A percentile compares a stretch with the other conserved stretches of the same genome.
phyloP scores from a whole-genome alignment of 1,140 invertebrate genomes.

The Venturia canescens region DNA sequence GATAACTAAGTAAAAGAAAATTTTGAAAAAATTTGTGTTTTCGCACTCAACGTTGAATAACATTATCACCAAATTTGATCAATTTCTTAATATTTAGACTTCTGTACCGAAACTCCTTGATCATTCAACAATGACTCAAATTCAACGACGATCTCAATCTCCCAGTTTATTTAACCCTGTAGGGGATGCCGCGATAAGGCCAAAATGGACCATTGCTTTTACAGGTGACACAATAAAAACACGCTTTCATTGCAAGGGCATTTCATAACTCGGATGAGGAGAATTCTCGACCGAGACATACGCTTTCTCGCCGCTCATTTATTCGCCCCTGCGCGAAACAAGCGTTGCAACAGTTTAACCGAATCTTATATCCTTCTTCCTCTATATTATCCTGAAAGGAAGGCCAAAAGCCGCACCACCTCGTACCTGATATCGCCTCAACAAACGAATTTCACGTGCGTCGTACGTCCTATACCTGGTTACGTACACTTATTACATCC shows the following conservation, averaged over 20 bases:
- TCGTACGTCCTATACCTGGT: background rate
- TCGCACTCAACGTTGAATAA: no score
- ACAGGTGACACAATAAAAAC: background rate
- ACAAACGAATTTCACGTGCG: slow-evolving; percentile 3
- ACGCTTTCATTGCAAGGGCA: background rate
- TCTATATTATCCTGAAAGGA: background rate
- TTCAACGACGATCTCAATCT: no score
- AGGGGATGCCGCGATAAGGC: no score
- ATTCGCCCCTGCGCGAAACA: background rate
- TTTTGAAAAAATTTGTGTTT: no score
- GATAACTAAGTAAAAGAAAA: no score
- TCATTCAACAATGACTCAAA: no score
- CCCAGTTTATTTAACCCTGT: no score
- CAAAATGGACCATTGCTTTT: no score
- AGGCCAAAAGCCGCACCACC: background rate
- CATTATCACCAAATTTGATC: no score
- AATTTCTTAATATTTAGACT: no score
- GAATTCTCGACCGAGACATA: background rate
- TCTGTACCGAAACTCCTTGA: no score
- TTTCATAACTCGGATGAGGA: slow-evolving; percentile 3
- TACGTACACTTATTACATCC: background rate
- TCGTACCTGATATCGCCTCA: background rate
- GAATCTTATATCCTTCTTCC: background rate
- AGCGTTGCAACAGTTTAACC: background rate
- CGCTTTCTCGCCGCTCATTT: background rate